Conservation (phyloP, 1,140 invertebrate genomes). For the Bombus breviceps region DNA sequence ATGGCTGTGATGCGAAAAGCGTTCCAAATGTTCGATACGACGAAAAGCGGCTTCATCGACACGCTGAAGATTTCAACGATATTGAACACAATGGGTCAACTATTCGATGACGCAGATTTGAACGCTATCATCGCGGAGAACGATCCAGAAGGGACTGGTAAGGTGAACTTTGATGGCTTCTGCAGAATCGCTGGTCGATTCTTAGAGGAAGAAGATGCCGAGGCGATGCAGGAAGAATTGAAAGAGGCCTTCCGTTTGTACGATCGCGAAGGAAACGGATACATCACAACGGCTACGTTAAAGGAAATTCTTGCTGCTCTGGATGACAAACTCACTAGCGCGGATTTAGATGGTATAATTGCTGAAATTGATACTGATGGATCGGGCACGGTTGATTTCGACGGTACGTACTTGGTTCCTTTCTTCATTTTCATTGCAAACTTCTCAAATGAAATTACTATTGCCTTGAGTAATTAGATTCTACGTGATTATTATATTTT, state of each 20-base stretch:
- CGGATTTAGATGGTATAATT: conserved; percentile 94
- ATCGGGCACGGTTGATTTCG: conserved; percentile 95
- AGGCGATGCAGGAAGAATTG: conserved; percentile 96
- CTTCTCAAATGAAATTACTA: background rate
- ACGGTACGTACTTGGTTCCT: conserved; percentile 84
- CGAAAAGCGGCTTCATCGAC: conserved; percentile 94
- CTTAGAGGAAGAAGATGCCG: conserved; percentile 94
- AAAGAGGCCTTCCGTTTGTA: conserved; percentile 96
- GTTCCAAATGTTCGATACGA: conserved; percentile 97
- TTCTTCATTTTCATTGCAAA: background rate
- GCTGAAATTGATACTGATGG: conserved; percentile 97
- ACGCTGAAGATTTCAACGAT: conserved; percentile 95
- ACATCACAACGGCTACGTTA: conserved; percentile 95
- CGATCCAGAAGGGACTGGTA: conserved; percentile 92
- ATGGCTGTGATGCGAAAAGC: conserved; percentile 94
- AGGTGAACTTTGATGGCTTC: conserved; percentile 97
- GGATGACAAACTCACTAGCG: conserved; percentile 93
- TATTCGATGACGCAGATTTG: conserved; percentile 94
- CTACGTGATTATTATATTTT: conserved; percentile 48
- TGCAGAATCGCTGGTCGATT: conserved; percentile 95
- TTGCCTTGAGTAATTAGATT: background rate
- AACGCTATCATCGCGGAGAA: conserved; percentile 92
- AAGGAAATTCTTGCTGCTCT: conserved; percentile 95
- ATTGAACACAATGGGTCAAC: conserved; percentile 96
- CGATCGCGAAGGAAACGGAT: conserved; percentile 93